phyloP scores from a whole-genome alignment of 1,140 invertebrate genomes.

The Drosophila carrolli region DNA sequence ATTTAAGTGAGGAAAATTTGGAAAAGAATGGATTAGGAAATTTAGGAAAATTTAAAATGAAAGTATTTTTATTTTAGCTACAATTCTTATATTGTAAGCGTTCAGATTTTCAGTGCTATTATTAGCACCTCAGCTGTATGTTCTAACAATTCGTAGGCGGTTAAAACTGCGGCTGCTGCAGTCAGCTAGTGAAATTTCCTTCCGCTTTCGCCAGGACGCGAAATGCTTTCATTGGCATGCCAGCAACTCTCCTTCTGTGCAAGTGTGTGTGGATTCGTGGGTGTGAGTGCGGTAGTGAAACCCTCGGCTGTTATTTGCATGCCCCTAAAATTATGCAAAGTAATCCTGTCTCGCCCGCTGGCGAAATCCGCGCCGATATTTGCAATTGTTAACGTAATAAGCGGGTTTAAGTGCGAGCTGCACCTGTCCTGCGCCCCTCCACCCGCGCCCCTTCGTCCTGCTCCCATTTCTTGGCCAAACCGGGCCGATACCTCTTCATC shows the following conservation, averaged over 20 bases:
- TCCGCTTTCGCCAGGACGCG: conserved; percentile 67
- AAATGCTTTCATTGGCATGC: conserved; percentile 68
- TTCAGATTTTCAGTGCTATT: conserved; percentile 3
- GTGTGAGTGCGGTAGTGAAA: conserved; percentile 14
- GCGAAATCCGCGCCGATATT: conserved; percentile 70
- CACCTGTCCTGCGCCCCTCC: conserved; percentile 45
- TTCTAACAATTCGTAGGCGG: conserved; percentile 39
- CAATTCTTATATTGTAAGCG: too few species aligned
- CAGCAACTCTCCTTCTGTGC: conserved; percentile 11
- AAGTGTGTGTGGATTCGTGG: conserved; percentile 10
- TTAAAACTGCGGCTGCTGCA: conserved; percentile 63
- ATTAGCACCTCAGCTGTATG: not conserved
- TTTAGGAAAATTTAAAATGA: too few species aligned
- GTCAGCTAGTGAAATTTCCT: conserved; percentile 83
- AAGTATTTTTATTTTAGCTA: too few species aligned
- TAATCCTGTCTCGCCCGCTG: conserved; percentile 65
- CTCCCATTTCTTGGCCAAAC: not conserved
- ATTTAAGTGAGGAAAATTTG: too few species aligned
- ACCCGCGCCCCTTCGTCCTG: not conserved
- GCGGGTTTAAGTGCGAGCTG: conserved; percentile 73
- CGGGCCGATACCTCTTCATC: conserved; percentile 4
- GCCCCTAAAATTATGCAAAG: conserved; percentile 81
- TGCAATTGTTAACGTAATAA: conserved; percentile 82
- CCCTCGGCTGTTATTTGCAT: conserved; percentile 74
- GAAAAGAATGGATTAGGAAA: too few species aligned